Conservation (phyloP, 2,113 vertebrate genomes). For the Miniopterus natalensis region DNA sequence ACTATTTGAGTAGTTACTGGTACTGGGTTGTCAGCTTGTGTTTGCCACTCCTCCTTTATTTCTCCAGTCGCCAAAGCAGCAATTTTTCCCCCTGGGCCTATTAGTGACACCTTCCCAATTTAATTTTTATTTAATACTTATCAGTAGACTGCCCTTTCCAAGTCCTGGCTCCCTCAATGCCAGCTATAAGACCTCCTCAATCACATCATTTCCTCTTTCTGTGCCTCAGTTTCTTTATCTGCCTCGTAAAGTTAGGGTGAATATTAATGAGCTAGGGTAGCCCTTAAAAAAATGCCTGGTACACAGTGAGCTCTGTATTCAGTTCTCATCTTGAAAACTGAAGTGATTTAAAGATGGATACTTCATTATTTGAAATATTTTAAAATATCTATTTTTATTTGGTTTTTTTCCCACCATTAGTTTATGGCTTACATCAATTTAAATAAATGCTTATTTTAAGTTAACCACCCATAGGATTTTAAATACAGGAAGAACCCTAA, state of each 20-base stretch:
- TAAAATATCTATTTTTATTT: neutral
- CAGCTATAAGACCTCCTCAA: neutral
- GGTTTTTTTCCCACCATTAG: neutral
- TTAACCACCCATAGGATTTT: neutral
- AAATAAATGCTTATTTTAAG: neutral
- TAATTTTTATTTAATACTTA: neutral
- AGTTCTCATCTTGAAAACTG: neutral
- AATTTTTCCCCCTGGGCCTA: neutral
- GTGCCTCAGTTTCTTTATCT: neutral
- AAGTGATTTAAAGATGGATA: neutral
- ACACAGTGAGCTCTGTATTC: neutral
- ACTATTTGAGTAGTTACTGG: neutral
- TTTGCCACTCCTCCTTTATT: neutral
- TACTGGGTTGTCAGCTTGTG: neutral
- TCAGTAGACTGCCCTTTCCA: neutral
- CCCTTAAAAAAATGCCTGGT: rapidly evolving
- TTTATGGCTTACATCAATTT: neutral
- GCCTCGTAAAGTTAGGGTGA: too few relatives aligned
- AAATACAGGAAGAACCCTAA: neutral
- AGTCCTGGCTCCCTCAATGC: neutral
- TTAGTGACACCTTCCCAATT: neutral
- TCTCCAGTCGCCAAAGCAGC: neutral
- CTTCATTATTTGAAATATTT: neutral
- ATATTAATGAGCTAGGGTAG: neutral
- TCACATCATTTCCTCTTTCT: neutral